phyloP scores from a whole-genome alignment of 2,797 vertebrate species.

The Sternarchorhynchus goeldii region DNA sequence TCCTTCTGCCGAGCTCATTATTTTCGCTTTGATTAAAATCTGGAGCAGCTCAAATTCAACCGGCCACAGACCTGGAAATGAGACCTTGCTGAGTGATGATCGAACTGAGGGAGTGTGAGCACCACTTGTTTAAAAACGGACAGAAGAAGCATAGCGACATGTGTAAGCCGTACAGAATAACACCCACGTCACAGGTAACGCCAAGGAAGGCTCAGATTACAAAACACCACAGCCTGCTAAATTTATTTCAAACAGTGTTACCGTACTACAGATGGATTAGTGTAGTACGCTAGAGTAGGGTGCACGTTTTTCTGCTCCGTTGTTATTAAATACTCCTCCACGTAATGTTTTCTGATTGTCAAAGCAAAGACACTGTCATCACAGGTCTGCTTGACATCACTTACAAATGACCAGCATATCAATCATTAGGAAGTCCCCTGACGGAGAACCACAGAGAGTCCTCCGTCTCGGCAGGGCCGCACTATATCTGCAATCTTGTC shows the following conservation, averaged over 20 bases:
- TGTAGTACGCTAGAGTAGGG: neutral
- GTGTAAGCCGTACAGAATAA: conserved; percentile 55
- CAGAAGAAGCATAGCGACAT: conserved; percentile 36
- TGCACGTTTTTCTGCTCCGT: neutral
- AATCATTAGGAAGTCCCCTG: conserved; percentile 57
- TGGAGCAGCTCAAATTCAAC: conserved; percentile 70
- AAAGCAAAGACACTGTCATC: conserved; percentile 10
- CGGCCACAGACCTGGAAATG: conserved; percentile 72
- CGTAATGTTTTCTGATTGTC: conserved; percentile 12
- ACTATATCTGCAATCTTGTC: conserved; percentile 73
- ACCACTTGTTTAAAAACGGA: conserved; percentile 24
- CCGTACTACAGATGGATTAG: neutral
- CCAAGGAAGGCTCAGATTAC: neutral
- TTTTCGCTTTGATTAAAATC: conserved; percentile 79
- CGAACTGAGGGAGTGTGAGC: conserved; percentile 67
- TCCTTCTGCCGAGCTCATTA: conserved; percentile 74
- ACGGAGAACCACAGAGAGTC: conserved; percentile 62
- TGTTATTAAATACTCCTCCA: neutral
- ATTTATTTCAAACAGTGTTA: neutral
- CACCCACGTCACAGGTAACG: conserved; percentile 32
- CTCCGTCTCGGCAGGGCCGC: conserved; percentile 62
- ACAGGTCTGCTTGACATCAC: conserved; percentile 38
- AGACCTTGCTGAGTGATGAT: conserved; percentile 77
- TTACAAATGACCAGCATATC: conserved; percentile 56
- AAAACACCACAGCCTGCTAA: neutral